Base-by-base conservation (phyloP, 2,888 invertebrate genomes). In the Caenorhabditis japonica region DNA sequence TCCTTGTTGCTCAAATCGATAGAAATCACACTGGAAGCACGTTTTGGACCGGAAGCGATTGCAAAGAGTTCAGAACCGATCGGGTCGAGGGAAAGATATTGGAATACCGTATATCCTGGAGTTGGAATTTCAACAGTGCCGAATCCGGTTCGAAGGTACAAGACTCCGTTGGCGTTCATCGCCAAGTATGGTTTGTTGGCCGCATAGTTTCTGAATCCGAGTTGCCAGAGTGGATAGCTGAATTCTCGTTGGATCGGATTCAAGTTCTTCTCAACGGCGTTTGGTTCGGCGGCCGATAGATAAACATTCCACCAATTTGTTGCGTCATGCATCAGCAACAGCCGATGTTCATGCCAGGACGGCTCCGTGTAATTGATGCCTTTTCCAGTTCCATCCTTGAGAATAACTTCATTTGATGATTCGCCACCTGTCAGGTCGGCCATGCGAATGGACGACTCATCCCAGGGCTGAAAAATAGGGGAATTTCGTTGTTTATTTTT, bases 241-340 rank as follows among this genome's bases (percentile, higher is more conserved):
- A 81, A 71, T 33, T 82, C 82, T 33, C 47, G 55, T 15, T 74
- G 49, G 13, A 75, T 69, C 4, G 76, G 70, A 25, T 60, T 60
- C 59, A 82, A 21, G 49, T 80, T 82, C 30, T 43, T 49, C 23
- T 75, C 73, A 4, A 39, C 47, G 12, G 52, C 43, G 56, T 56
- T 30, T 21, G 51, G 53, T 12, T 62, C 55, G 3, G 58, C 39
- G 4, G 85, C 83, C 58, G 88, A 81, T 61, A 78, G 79, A 77
- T 89, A 89, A 49, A 89, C 76, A 71, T 89, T 89, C 88, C 89
- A 89, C 88, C 88, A 89, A 59, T 88, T 85, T 17, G 86, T 85
- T 41, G 83, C 78, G 79, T 89, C 89, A 55, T 87, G 79, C 41
- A 89, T 84, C 69, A 85, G 87, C 46, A 88, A 77, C 15, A 89